Base-by-base conservation (phyloP, 2,797 vertebrate genomes). In the Gephyroberyx darwinii region DNA sequence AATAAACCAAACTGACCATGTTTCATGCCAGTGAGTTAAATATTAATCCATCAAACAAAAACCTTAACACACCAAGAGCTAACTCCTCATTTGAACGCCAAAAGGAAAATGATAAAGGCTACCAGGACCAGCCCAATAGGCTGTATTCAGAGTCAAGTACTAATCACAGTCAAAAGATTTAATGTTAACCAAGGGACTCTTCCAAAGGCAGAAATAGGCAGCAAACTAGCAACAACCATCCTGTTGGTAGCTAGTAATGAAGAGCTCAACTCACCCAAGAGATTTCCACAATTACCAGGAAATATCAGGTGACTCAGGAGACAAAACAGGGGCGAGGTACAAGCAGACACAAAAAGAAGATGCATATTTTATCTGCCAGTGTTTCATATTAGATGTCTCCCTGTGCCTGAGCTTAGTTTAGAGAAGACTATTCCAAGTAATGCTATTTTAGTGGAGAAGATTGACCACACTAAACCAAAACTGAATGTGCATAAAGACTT, bases 241-340 rank as follows among this genome's bases (percentile, higher is more conserved):
- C 37, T 57, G 55, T 12, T 30, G 8, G 41, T 5, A 57, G 52
- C 53, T 57, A 74, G 62, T 75, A 59, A 16, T 17, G 19, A 39
- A 76, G 30, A 76, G 72, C 61, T 80, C 75, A 75, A 69, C 70
- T 81, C 84, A 75, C 81, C 69, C 60, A 57, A 56, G 26, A 73
- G 55, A 68, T 74, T 78, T 75, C 52, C 61, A 69, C 70, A 78
- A 65, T 58, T 51, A 77, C 22, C 66, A 57, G 53, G n/a, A 77
- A 75, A 58, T 69, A 60, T 13, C 5, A 51, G 19, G 48, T 41
- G 60, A 45, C 43, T 14, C 43, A 14, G 14, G 43, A 14, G 43
- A 72, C 35, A 74, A 72, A 58, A 43, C 1, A 45, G 17, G 55
- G 19, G 26, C 4, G 5, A 10, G 30, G 22, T 45, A 22, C 37